phyloP scores from a whole-genome alignment of 2,113 vertebrate genomes.

The Emydura subglobosa region DNA sequence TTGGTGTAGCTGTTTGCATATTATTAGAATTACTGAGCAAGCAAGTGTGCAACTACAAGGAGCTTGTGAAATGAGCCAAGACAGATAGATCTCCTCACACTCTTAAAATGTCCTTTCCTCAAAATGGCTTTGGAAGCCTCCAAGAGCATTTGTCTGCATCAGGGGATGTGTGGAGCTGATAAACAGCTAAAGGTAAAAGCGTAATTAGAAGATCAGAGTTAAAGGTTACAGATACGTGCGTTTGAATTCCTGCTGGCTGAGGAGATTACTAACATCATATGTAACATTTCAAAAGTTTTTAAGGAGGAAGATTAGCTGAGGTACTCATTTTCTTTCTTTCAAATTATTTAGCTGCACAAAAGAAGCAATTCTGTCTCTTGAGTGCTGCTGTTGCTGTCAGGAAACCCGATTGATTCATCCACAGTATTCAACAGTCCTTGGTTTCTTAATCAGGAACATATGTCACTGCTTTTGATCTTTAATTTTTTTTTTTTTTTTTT shows the following conservation, averaged over 20 bases:
- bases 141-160: conserved; percentile 32
- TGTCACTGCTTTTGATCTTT: conserved; percentile 46
- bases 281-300: conserved; percentile 26
- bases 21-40: background rate
- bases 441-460: conserved; percentile 14
- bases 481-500: background rate
- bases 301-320: background rate
- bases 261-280: conserved; percentile 35
- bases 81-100: background rate
- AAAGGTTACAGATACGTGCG: conserved; percentile 31
- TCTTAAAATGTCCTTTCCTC: conserved; percentile 2
- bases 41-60: background rate
- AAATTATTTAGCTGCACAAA: conserved; percentile 37
- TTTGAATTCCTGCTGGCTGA: conserved; percentile 25
- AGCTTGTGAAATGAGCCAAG: conserved; percentile 34
- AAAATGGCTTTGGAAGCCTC: background rate
- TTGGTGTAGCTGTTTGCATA: background rate
- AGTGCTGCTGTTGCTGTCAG: background rate
- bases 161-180: conserved; percentile 40
- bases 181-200: conserved; percentile 54
- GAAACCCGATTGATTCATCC: conserved; percentile 24
- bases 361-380: conserved; percentile 25
- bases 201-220: conserved; percentile 48
- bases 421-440: background rate
- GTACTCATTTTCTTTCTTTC: conserved; percentile 7